These are phyloP conservation scores for Cardiocondyla obscurior DNA, from an alignment of 1,140 invertebrate genomes.

Conservation along the genomic window DNA sequence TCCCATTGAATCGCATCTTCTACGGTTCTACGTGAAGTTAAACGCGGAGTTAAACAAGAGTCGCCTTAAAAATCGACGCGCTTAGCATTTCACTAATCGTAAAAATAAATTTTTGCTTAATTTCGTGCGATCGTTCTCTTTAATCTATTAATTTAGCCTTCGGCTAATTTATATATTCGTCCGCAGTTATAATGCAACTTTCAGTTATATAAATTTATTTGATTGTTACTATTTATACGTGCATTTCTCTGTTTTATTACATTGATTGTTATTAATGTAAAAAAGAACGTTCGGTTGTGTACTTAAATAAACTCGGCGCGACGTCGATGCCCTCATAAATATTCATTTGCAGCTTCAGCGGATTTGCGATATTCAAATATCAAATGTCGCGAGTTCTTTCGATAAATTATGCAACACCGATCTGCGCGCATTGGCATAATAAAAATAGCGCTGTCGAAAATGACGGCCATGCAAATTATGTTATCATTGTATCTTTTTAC, in stretches of 20 bases:
- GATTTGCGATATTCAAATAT: slow-evolving; percentile 29
- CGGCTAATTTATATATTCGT: not conserved
- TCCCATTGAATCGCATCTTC: slow-evolving; percentile 16
- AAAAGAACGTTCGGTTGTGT: not conserved
- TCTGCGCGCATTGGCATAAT: slow-evolving; percentile 24
- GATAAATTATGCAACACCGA: slow-evolving; percentile 44
- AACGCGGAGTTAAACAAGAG: slow-evolving; percentile 23
- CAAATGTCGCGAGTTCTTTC: slow-evolving; percentile 23
- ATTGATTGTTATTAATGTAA: slow-evolving; percentile 17
- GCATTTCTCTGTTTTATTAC: not conserved
- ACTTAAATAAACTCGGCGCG: not conserved
- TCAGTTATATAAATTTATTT: too few relatives aligned
- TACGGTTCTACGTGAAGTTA: too few relatives aligned
- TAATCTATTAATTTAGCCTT: not conserved
- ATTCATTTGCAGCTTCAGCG: slow-evolving; percentile 21
- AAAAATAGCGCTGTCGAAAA: slow-evolving; percentile 5
- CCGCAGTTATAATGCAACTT: not conserved
- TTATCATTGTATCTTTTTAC: not conserved
- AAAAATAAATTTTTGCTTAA: not conserved
- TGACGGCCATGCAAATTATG: not conserved
- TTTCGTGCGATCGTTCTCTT: not conserved
- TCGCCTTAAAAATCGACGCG: slow-evolving; percentile 1
- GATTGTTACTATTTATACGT: not conserved
- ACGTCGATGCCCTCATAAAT: slow-evolving; percentile 18
- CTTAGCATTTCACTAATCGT: not conserved